These are phyloP conservation scores for Martes martes DNA, from an alignment of 2,113 vertebrate species.

Conservation along the genomic window DNA sequence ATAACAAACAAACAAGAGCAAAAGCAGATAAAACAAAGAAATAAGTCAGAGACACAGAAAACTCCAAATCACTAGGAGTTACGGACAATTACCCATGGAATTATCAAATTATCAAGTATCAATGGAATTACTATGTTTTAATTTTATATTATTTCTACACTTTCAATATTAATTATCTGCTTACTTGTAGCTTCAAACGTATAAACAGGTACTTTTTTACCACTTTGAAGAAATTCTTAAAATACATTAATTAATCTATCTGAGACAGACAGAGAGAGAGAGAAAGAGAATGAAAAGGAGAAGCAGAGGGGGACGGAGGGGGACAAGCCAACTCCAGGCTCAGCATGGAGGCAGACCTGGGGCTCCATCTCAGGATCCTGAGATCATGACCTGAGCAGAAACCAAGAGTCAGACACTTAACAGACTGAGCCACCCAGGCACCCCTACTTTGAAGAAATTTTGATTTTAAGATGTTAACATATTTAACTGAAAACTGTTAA, in stretches of 20 bases:
- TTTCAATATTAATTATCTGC: neutral
- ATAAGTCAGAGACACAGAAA: constrained; percentile 1
- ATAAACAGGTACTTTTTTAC: neutral
- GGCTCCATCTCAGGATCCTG: neutral
- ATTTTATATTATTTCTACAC: neutral
- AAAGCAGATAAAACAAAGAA: neutral
- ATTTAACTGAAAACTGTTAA: neutral
- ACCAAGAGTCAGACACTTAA: neutral
- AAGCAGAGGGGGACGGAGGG: neutral
- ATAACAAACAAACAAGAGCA: neutral
- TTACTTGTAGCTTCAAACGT: neutral
- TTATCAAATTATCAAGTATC: neutral
- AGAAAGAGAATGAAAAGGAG: neutral
- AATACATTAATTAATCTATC: neutral
- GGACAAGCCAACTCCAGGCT: neutral
- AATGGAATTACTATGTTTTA: neutral
- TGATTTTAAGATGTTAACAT: neutral
- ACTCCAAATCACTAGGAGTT: neutral
- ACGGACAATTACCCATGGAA: neutral
- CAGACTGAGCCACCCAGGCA: neutral
- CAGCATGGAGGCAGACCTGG: no score
- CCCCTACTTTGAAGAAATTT: neutral
- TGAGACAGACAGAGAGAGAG: neutral
- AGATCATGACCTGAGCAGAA: neutral
- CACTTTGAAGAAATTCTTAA: neutral